A percentile compares a stretch with the other conserved stretches of the same genome.
Evolutionary conservation across 2,113 vertebrate species (phyloP).

Genomic region (Toxostoma redivivum): DNA sequence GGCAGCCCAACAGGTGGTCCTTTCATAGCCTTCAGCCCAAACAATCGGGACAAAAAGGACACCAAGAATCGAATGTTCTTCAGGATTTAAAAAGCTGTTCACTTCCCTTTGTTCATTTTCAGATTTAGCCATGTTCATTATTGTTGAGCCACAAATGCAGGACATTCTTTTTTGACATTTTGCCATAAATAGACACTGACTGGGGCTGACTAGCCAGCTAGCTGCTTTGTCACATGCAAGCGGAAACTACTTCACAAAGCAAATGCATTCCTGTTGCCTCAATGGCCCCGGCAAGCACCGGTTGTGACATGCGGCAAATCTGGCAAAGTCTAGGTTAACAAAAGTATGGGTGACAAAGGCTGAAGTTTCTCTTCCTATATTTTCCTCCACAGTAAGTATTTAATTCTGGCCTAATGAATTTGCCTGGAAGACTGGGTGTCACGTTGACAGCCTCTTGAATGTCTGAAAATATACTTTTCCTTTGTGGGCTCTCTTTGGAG

Average conservation of each 20-base stretch:
- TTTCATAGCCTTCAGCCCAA: constrained; percentile 93
- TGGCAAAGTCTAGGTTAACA: constrained; percentile 76
- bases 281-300: constrained; percentile 68
- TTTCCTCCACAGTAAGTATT: constrained; percentile 65
- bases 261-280: constrained; percentile 73
- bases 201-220: constrained; percentile 95
- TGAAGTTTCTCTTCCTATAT: constrained; percentile 75
- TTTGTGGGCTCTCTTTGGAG: constrained; percentile 58
- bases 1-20: constrained; percentile 98
- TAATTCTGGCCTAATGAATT: constrained; percentile 75
- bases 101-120: constrained; percentile 96
- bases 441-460: constrained; percentile 70
- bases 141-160: constrained; percentile 96
- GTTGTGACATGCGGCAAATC: constrained; percentile 73
- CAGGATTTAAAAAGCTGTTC: constrained; percentile 99
- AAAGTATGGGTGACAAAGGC: constrained; percentile 80
- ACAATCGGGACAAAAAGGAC: constrained; percentile 92
- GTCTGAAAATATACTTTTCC: constrained; percentile 65
- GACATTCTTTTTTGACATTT: constrained; percentile 99
- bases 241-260: constrained; percentile 87
- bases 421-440: constrained; percentile 66
- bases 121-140: constrained; percentile 98
- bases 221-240: constrained; percentile 90
- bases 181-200: constrained; percentile 98
- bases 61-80: constrained; percentile 99